Evolutionary conservation across 2,797 vertebrate species (phyloP).

Genomic region (Schizopygopsis malacanthus): DNA sequence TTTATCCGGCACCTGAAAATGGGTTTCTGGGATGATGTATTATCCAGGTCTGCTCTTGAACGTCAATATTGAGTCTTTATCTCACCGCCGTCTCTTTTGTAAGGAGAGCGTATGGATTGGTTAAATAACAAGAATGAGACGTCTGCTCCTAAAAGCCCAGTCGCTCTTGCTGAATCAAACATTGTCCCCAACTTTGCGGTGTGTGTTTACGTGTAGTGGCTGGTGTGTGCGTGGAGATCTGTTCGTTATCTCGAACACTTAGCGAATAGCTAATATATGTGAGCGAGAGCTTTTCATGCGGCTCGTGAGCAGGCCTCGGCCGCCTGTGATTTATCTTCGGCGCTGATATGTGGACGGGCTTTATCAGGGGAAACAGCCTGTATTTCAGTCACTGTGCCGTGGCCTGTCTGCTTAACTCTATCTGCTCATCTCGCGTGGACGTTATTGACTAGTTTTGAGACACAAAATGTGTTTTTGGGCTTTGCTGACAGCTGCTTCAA

Average conservation of each 20-base stretch:
- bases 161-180: constrained; percentile 25
- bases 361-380: constrained; percentile 52
- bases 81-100: constrained; percentile 50
- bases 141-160: constrained; percentile 17
- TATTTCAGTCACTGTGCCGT: constrained; percentile 55
- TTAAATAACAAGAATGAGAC: constrained; percentile 47
- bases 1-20: constrained; percentile 61
- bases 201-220: not conserved
- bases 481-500: constrained; percentile 58
- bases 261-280: constrained; percentile 47
- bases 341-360: constrained; percentile 45
- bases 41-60: constrained; percentile 59
- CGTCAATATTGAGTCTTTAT: constrained; percentile 61
- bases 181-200: constrained; percentile 24
- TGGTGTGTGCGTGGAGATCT: constrained; percentile 9
- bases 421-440: constrained; percentile 66
- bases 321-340: constrained; percentile 50
- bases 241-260: constrained; percentile 45
- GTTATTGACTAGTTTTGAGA: constrained; percentile 66
- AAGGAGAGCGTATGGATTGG: constrained; percentile 42
- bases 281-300: constrained; percentile 24
- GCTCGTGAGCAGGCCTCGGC: constrained; percentile 37
- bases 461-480: constrained; percentile 68
- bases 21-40: constrained; percentile 59
- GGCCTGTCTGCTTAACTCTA: constrained; percentile 53